Evolutionary conservation across 2,888 invertebrate species (phyloP), one percentile per base, ranked within the genome.

Genomic region (Drosophila suboccidentalis): DNA sequence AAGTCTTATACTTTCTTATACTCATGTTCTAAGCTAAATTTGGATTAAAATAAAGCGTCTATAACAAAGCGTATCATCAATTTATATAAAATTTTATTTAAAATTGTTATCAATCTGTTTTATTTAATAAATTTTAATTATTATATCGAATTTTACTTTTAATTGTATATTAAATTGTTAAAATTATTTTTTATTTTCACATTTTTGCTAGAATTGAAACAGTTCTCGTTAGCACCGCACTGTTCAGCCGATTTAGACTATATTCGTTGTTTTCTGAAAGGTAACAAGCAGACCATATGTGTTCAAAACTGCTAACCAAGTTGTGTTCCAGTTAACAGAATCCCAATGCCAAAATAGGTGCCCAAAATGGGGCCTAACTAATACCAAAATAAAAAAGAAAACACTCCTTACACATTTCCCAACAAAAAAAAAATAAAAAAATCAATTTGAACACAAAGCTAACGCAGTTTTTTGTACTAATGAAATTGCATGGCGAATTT

Each of bases 181-280:
- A 8, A 32, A 47, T 38, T 22, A 19, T 22, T 43, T 8, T 58
- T n/a, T 47, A 62, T 62, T 53, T 65, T 22, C 46, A 51, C 32
- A 4, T 59, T 47, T 55, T 43, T 49, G 67, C 54, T 72, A 92
- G 92, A 88, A 75, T 82, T 92, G 71, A 91, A 91, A 80, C 91
- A 90, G 77, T 92, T 92, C 80, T 87, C 87, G 34, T 72, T 92
- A 82, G 92, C 92, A 53, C 92, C 92, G 67, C 91, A 92, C 87
- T 93, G 92, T 90, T 90, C 91, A 55, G 91, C 92, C 63, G 92
- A 92, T 78, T 91, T 93, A 91, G 92, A 93, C 84, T 92, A 92
- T 88, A 87, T 93, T 80, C 91, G 92, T 89, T 91, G 91, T 87
- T 93, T 92, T 87, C 79, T 93, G 64, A 93, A 93, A 93, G 93